Evolutionary conservation across 2,113 vertebrate genomes (phyloP).

Genomic region (Montifringilla adamsi): DNA sequence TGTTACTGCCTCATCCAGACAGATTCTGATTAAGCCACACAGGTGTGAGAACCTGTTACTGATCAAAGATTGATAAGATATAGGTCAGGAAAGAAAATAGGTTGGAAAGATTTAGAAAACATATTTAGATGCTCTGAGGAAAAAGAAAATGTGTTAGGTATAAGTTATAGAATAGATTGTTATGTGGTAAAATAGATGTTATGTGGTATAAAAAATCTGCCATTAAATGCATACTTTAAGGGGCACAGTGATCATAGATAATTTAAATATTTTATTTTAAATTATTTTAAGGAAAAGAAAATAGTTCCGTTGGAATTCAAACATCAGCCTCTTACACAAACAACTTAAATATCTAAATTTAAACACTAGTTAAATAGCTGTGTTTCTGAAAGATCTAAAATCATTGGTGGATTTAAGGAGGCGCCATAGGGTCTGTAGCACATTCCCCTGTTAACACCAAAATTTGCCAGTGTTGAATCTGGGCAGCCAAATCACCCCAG

Average conservation of each 20-base stretch:
- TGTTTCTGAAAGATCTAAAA: not conserved
- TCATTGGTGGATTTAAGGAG: not conserved
- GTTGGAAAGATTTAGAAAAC: not conserved
- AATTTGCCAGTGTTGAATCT: not conserved
- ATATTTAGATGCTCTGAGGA: not conserved
- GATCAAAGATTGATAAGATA: constrained; percentile 39
- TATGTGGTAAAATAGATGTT: not conserved
- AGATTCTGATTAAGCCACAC: constrained; percentile 41
- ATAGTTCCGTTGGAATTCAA: not conserved
- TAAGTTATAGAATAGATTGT: not conserved
- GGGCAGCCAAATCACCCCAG: not conserved
- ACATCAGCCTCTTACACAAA: not conserved
- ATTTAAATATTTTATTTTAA: not conserved
- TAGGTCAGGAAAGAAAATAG: not conserved
- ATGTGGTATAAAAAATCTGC: not conserved
- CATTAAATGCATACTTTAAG: constrained; percentile 1
- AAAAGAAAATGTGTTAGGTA: constrained; percentile 1
- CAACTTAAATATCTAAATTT: not conserved
- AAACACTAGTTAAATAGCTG: not conserved
- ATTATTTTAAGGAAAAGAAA: not conserved
- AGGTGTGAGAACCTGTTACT: constrained; percentile 18
- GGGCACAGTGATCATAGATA: not conserved
- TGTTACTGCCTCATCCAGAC: not conserved
- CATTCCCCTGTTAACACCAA: not conserved
- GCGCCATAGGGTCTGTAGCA: not conserved